A percentile compares a stretch with the other conserved stretches of the same genome.
Evolutionary conservation across 2,888 invertebrate genomes (phyloP).

Genomic region (Papilio gigon): DNA sequence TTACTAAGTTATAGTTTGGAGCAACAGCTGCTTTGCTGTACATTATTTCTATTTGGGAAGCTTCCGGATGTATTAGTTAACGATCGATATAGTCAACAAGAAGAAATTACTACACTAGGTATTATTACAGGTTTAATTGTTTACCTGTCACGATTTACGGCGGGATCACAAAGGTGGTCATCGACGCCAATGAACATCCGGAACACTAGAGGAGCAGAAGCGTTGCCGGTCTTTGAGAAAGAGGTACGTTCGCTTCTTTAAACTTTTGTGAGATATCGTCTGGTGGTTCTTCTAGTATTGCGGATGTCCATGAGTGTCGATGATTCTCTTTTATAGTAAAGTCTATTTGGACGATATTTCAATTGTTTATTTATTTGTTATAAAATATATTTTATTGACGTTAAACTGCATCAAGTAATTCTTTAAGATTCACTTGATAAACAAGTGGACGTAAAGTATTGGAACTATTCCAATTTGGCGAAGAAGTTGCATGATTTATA

Average conservation of each 20-base stretch:
- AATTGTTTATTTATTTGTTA: not conserved
- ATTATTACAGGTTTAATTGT: too few relatives aligned
- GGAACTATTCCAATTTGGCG: conserved; percentile 32
- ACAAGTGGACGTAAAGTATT: conserved; percentile 31
- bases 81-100: not conserved
- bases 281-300: too few relatives aligned
- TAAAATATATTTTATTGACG: conserved; percentile 17
- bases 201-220: too few relatives aligned
- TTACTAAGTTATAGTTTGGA: conserved; percentile 10
- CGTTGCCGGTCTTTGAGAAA: too few relatives aligned
- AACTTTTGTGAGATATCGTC: too few relatives aligned
- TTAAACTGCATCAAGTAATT: conserved; percentile 13
- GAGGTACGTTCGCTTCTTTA: too few relatives aligned
- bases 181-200: too few relatives aligned
- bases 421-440: conserved; percentile 26
- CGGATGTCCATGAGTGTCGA: too few relatives aligned
- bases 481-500: conserved; percentile 25
- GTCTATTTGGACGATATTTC: not conserved
- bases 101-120: not conserved
- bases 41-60: not conserved
- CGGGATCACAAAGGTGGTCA: too few relatives aligned
- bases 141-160: too few relatives aligned
- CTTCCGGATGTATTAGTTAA: not conserved
- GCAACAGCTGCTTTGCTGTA: conserved; percentile 1
- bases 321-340: too few relatives aligned